Evolutionary conservation across 2,113 vertebrate genomes (phyloP).

Genomic region (Sylvilagus bachmani): DNA sequence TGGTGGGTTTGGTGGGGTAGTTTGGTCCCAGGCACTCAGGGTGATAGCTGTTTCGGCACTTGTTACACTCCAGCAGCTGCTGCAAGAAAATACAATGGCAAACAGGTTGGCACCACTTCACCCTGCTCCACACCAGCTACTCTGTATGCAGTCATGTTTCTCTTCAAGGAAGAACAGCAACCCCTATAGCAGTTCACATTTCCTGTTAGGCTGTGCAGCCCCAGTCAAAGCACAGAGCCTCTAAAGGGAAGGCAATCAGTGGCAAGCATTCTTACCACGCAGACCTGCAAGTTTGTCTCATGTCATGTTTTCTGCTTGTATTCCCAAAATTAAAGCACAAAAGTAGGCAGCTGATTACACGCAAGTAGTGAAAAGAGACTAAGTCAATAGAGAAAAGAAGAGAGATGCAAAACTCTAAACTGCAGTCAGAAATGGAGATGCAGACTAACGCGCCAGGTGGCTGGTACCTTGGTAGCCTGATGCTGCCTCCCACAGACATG

Average conservation of each 20-base stretch:
- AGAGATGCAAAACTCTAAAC: background rate
- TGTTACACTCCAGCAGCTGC: conserved; percentile 98
- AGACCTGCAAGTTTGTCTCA: conserved; percentile 15
- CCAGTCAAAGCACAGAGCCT: background rate
- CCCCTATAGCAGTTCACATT: background rate
- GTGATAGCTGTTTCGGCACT: conserved; percentile 99
- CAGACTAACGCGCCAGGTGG: background rate
- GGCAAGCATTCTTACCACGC: background rate
- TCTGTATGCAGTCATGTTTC: background rate
- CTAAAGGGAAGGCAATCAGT: background rate
- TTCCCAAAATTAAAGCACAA: conserved; percentile 55
- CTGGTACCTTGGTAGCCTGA: conserved; percentile 96
- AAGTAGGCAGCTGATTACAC: background rate
- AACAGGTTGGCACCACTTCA: background rate
- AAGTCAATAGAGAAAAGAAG: background rate
- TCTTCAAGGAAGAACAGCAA: background rate
- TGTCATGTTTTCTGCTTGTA: background rate
- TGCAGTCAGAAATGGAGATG: background rate
- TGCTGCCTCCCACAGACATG: conserved; percentile 98
- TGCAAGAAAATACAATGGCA: conserved; percentile 71
- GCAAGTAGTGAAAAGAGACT: background rate
- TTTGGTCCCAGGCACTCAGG: conserved; percentile 99
- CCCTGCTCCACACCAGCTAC: background rate
- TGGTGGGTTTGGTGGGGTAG: conserved; percentile 98
- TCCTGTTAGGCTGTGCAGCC: background rate